Percentiles rank a stretch among this genome's conserved stretches.
Evolutionary conservation across 2,113 vertebrate genomes (phyloP).

Genomic region (Menura novaehollandiae): DNA sequence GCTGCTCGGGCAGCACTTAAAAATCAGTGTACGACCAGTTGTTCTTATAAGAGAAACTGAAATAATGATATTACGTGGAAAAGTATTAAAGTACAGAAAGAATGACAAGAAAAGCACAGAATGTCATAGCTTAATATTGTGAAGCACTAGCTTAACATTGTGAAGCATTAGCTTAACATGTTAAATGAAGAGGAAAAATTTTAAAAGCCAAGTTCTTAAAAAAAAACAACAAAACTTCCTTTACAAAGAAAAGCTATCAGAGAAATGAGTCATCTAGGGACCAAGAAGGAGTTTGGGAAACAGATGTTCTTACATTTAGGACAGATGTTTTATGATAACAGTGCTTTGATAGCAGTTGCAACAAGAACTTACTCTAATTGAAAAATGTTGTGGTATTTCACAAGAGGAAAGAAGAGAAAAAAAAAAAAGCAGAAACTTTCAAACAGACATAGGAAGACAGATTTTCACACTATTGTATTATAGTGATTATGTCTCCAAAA

Average conservation of each 20-base stretch:
- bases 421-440: background rate
- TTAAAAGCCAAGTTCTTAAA: background rate
- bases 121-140: background rate
- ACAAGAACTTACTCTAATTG: conserved; percentile 34
- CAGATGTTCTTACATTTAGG: conserved; percentile 58
- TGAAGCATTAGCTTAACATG: background rate
- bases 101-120: background rate
- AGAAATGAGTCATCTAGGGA: conserved; percentile 45
- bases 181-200: background rate
- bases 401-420: background rate
- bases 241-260: conserved; percentile 17
- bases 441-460: background rate
- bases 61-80: background rate
- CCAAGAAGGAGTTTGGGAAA: conserved; percentile 33
- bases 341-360: conserved; percentile 27
- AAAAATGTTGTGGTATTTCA: conserved; percentile 36
- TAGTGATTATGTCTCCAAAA: background rate
- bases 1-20: background rate
- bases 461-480: background rate
- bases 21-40: background rate
- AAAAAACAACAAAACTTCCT: background rate
- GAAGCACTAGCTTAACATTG: background rate
- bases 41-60: background rate
- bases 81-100: background rate
- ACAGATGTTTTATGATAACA: conserved; percentile 65